A percentile compares a stretch with the other conserved stretches of the same genome.
Conservation (phyloP, 2,888 invertebrate species). For the Latheticus oryzae region DNA sequence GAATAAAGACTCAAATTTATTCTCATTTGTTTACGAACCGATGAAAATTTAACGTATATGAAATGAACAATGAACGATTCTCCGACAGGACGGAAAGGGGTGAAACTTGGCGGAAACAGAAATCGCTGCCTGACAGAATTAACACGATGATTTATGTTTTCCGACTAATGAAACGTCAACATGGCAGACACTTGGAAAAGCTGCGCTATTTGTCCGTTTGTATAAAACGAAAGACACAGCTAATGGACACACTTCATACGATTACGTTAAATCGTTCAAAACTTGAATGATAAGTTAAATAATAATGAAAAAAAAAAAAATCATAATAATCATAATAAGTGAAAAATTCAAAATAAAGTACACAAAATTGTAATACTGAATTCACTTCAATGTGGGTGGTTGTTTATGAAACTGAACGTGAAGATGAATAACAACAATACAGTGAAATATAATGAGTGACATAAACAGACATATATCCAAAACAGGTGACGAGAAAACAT, state of each 20-base stretch:
- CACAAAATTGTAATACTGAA: too few species aligned
- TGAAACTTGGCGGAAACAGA: constrained; percentile 22
- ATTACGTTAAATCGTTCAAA: too few species aligned
- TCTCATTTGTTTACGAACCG: neutral
- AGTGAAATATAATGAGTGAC: constrained; percentile 26
- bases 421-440: too few species aligned
- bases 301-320: too few species aligned
- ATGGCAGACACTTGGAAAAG: constrained; percentile 18
- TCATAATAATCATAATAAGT: too few species aligned
- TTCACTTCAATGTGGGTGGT: too few species aligned
- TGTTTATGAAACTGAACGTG: constrained; percentile 28
- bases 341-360: too few species aligned
- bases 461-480: constrained; percentile 22
- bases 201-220: constrained; percentile 23
- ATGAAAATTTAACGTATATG: constrained; percentile 5
- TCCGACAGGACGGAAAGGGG: neutral
- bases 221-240: constrained; percentile 17
- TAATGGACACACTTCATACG: constrained; percentile 34
- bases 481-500: constrained; percentile 8
- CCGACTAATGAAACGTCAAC: constrained; percentile 40
- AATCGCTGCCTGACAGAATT: constrained; percentile 27
- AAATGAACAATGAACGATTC: constrained; percentile 8
- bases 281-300: too few species aligned
- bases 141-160: constrained; percentile 37
- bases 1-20: constrained; percentile 7